Percentiles rank a stretch among this genome's conserved stretches.
Evolutionary conservation across 2,888 invertebrate species (phyloP).

Genomic region (Hecatera dysodea): DNA sequence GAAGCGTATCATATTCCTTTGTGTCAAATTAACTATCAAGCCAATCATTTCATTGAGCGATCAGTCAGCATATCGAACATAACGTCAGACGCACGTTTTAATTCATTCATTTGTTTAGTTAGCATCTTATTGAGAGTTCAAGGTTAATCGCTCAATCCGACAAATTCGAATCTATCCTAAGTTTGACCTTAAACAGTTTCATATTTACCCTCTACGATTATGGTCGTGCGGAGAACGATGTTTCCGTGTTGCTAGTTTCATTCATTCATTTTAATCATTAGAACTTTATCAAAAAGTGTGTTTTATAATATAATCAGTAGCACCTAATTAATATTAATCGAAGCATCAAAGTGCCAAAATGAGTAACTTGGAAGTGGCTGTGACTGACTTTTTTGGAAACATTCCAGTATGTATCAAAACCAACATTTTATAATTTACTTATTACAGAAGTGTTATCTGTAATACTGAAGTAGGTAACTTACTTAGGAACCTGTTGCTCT

Average conservation of each 20-base stretch:
- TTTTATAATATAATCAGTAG: slow-evolving; percentile 6
- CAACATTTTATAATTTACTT: slow-evolving; percentile 1
- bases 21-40: slow-evolving; percentile 22
- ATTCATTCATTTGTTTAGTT: background rate
- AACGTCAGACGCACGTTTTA: background rate
- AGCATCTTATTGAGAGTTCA: slow-evolving; percentile 39
- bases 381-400: slow-evolving; percentile 74
- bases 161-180: slow-evolving; percentile 8
- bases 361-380: slow-evolving; percentile 78
- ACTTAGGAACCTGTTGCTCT: slow-evolving; percentile 5
- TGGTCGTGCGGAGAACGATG: slow-evolving; percentile 36
- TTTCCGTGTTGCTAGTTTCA: slow-evolving; percentile 28
- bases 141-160: slow-evolving; percentile 26
- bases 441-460: slow-evolving; percentile 8
- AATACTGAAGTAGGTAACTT: background rate
- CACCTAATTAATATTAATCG: slow-evolving; percentile 6
- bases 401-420: slow-evolving; percentile 75
- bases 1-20: slow-evolving; percentile 30
- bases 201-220: slow-evolving; percentile 48
- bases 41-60: slow-evolving; percentile 14
- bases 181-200: slow-evolving; percentile 46
- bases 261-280: slow-evolving; percentile 13
- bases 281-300: slow-evolving; percentile 11
- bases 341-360: slow-evolving; percentile 63
- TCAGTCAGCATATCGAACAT: background rate